Conservation (phyloP, 2,797 vertebrate genomes). For the Taenioides sp. region DNA sequence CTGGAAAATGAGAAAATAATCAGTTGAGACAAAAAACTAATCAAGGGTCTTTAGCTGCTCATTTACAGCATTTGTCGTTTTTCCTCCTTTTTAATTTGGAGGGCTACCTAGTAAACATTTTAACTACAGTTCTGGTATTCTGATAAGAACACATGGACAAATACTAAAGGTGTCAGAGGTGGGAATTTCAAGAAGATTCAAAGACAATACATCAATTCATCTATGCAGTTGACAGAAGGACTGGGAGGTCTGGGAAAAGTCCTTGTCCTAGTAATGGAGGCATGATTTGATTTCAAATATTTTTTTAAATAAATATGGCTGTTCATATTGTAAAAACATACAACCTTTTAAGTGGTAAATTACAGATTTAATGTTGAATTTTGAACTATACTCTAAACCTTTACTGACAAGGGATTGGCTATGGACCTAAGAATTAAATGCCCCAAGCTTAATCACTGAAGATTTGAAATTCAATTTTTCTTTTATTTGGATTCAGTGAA, state of each 20-base stretch:
- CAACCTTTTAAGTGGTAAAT: too few relatives aligned
- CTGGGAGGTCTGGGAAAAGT: too few relatives aligned
- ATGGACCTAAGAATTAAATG: background rate
- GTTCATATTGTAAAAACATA: too few relatives aligned
- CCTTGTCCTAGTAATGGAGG: too few relatives aligned
- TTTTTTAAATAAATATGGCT: too few relatives aligned
- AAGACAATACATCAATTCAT: too few relatives aligned
- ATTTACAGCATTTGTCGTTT: background rate
- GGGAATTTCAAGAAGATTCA: too few relatives aligned
- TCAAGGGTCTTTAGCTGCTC: background rate
- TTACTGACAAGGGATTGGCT: too few relatives aligned
- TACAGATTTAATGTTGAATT: too few relatives aligned
- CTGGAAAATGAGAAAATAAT: slow-evolving; percentile 35
- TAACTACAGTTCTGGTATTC: background rate
- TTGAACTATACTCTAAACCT: too few relatives aligned
- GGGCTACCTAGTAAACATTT: background rate
- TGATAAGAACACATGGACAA: background rate
- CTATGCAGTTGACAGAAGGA: too few relatives aligned
- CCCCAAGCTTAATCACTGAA: background rate
- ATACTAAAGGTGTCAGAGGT: background rate
- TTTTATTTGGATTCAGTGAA: background rate
- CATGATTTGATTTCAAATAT: too few relatives aligned
- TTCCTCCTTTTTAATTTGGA: background rate
- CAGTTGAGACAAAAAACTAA: background rate
- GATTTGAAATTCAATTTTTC: background rate